A percentile compares a stretch with the other conserved stretches of the same genome.
Evolutionary conservation across 2,888 invertebrate species (phyloP).

Genomic region (Cheilosia scutellata): DNA sequence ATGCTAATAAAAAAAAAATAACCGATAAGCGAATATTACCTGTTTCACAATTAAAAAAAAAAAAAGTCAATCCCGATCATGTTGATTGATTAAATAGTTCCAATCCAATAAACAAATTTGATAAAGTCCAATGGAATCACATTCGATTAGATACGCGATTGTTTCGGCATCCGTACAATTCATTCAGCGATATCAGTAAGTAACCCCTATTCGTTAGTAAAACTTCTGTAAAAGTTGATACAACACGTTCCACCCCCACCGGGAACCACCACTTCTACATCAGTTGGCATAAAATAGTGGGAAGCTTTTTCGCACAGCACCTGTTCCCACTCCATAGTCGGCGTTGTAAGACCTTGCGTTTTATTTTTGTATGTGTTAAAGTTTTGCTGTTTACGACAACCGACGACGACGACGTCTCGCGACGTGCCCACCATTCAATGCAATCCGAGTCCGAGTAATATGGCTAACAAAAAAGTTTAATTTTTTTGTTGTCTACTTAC

Average conservation of each 20-base stretch:
- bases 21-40: conserved; percentile 34
- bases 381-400: conserved; percentile 4
- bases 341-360: conserved; percentile 43
- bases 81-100: conserved; percentile 27
- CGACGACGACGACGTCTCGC: background rate
- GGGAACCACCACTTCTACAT: background rate
- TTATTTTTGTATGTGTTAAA: conserved; percentile 18
- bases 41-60: conserved; percentile 15
- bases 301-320: conserved; percentile 42
- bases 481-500: conserved; percentile 51
- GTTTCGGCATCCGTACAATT: background rate
- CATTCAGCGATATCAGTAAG: conserved; percentile 28
- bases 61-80: conserved; percentile 24
- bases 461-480: conserved; percentile 36
- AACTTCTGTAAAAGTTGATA: conserved; percentile 39
- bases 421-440: conserved; percentile 44
- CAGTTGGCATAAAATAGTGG: conserved; percentile 17
- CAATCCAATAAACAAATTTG: background rate
- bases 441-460: conserved; percentile 15
- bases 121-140: conserved; percentile 24
- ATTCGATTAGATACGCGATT: conserved; percentile 49
- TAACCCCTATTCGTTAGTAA: conserved; percentile 10
- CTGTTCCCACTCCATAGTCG: conserved; percentile 6
- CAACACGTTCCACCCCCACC: conserved; percentile 46
- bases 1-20: conserved; percentile 21